Conservation (phyloP, 2,113 vertebrate species). For the Perccottus glenii region DNA sequence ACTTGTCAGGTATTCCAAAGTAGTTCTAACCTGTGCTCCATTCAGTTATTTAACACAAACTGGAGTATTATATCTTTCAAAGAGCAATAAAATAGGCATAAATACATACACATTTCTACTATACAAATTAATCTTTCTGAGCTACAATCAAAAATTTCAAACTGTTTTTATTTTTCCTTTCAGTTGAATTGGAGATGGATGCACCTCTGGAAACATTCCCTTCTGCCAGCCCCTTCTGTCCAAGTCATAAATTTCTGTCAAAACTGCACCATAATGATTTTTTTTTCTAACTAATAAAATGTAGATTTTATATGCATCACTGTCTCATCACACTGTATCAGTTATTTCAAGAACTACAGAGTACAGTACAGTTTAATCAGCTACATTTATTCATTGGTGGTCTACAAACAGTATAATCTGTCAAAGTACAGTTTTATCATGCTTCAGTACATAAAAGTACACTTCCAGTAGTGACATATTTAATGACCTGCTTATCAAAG, state of each 20-base stretch:
- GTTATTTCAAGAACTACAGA: background rate
- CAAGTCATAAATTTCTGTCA: conserved; percentile 32
- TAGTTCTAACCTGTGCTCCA: too few species aligned
- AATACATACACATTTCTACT: too few species aligned
- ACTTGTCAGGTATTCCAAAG: too few species aligned
- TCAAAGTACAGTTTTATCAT: background rate
- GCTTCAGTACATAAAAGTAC: background rate
- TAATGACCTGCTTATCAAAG: background rate
- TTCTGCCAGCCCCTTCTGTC: conserved; percentile 4
- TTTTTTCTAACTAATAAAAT: conserved; percentile 64
- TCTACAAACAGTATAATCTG: background rate
- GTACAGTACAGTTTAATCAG: background rate
- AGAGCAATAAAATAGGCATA: too few species aligned
- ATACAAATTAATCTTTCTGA: background rate
- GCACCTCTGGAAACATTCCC: conserved; percentile 47
- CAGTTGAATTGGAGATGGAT: conserved; percentile 44
- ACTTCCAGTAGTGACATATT: background rate
- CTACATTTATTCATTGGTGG: background rate
- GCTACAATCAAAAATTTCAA: background rate
- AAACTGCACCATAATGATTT: conserved; percentile 47
- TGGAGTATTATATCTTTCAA: too few species aligned
- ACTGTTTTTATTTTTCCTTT: background rate
- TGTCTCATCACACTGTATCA: background rate
- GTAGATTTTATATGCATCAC: conserved; percentile 26
- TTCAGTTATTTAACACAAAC: too few species aligned